These are phyloP conservation scores for Oophaga sylvatica DNA, from an alignment of 2,797 vertebrate species.

Conservation along the genomic window DNA sequence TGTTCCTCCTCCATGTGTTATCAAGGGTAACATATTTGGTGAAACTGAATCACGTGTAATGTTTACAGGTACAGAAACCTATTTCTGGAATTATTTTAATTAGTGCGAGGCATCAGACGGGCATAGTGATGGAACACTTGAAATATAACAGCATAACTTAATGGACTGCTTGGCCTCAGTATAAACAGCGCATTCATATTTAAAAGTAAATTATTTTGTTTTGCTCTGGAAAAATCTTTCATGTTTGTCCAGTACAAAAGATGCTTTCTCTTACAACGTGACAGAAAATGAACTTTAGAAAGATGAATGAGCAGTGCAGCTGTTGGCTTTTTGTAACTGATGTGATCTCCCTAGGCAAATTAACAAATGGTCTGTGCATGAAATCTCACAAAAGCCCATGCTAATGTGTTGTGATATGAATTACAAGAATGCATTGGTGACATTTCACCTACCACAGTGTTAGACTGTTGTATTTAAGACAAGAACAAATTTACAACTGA, in stretches of 20 bases:
- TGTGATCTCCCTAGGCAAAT: conserved; percentile 12
- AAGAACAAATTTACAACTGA: conserved; percentile 34
- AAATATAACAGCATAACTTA: conserved; percentile 22
- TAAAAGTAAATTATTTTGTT: conserved; percentile 23
- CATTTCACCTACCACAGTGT: conserved; percentile 55
- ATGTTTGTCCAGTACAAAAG: conserved; percentile 35
- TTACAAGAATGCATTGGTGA: conserved; percentile 46
- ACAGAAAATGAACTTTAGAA: conserved; percentile 38
- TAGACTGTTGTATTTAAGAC: conserved; percentile 1
- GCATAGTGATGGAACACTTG: conserved; percentile 11
- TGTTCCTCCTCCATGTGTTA: neutral
- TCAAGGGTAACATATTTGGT: neutral
- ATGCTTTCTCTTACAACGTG: conserved; percentile 30
- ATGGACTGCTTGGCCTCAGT: conserved; percentile 43
- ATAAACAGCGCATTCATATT: conserved; percentile 28
- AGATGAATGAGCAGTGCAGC: conserved; percentile 49
- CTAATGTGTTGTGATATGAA: conserved; percentile 48
- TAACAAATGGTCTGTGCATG: conserved; percentile 46
- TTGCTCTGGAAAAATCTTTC: conserved; percentile 39
- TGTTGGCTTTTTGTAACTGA: conserved; percentile 47
- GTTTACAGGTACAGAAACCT: neutral
- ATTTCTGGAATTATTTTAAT: conserved; percentile 30
- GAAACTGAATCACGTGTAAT: neutral
- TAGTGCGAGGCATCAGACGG: conserved; percentile 13
- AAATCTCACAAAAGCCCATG: conserved; percentile 47